phyloP scores from a whole-genome alignment of 2,888 invertebrate genomes.

The Diarsia brunnea region DNA sequence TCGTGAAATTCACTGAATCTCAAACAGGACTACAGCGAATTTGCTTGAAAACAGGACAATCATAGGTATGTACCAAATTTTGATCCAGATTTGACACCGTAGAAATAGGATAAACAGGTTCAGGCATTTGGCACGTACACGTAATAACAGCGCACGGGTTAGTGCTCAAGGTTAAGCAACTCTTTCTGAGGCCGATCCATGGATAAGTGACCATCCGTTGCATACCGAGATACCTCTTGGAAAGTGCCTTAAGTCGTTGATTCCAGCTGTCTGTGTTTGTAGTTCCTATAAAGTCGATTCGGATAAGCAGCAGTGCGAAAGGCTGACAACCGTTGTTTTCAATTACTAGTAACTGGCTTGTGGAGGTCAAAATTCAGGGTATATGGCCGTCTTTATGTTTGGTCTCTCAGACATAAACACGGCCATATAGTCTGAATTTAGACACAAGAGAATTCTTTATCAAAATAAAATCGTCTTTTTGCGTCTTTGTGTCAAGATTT shows the following conservation, averaged over 20 bases:
- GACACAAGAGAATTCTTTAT: not conserved
- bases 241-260: not conserved
- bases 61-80: not conserved
- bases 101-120: not conserved
- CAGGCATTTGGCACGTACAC: not conserved
- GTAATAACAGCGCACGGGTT: not conserved
- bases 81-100: not conserved
- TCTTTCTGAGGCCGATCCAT: not conserved
- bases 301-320: not conserved
- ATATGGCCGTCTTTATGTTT: no score
- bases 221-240: not conserved
- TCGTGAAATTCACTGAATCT: conserved; percentile 18
- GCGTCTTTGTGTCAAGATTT: not conserved
- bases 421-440: not conserved
- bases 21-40: conserved; percentile 9
- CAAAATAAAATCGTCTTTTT: not conserved
- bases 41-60: not conserved
- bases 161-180: not conserved
- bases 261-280: not conserved
- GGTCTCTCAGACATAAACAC: not conserved
- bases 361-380: no score
- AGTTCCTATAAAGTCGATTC: not conserved
- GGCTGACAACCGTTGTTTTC: not conserved
- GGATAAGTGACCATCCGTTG: not conserved
- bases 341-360: not conserved